Conservation (phyloP, 2,797 vertebrate genomes). For the Amazona ochrocephala region DNA sequence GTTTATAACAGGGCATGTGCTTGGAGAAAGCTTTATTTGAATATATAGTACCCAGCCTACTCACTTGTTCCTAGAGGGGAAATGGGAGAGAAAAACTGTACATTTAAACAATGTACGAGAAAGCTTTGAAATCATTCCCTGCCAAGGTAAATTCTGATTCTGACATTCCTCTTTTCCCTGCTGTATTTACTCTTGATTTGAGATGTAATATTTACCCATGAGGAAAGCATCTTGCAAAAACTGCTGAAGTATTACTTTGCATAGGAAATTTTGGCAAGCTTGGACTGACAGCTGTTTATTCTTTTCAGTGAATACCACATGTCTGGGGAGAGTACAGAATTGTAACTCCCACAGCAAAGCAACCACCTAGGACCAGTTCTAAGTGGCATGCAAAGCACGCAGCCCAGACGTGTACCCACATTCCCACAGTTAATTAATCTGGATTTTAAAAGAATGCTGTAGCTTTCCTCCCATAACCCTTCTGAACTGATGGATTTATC, state of each 20-base stretch:
- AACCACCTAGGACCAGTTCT: background rate
- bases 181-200: background rate
- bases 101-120: conserved; percentile 27
- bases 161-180: background rate
- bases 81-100: background rate
- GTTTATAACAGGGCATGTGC: background rate
- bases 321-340: background rate
- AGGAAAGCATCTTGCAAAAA: conserved; percentile 3
- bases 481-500: background rate
- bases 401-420: background rate
- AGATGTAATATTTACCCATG: conserved; percentile 2
- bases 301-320: background rate
- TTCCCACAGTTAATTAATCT: background rate
- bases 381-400: background rate
- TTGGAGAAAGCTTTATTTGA: background rate
- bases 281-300: background rate
- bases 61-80: background rate
- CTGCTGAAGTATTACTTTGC: background rate
- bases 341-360: background rate
- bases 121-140: conserved; percentile 32
- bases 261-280: background rate
- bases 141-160: conserved; percentile 17
- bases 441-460: background rate
- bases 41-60: background rate
- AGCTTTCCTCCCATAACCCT: background rate